phyloP scores from a whole-genome alignment of 2,888 invertebrate species.

The Cosmia pyralina region DNA sequence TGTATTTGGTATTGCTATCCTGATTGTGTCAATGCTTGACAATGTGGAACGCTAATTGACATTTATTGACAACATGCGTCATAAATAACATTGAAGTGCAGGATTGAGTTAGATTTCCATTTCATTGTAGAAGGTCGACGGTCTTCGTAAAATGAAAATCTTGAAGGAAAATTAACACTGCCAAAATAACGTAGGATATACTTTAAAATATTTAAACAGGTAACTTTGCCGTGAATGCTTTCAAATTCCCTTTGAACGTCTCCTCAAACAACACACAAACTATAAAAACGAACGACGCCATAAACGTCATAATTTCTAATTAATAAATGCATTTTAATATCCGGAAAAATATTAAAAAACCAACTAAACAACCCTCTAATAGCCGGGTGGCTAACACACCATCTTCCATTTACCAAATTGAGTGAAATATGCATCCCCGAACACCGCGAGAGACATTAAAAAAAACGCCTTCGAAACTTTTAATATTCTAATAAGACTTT shows the following conservation, averaged over 20 bases:
- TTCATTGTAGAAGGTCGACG: background rate
- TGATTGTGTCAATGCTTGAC: background rate
- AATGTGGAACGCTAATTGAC: too few species aligned
- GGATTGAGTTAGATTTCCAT: background rate
- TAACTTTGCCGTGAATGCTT: too few species aligned
- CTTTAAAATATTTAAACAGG: background rate
- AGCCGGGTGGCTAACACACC: constrained; percentile 74
- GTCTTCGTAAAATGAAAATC: too few species aligned
- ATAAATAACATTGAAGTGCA: background rate
- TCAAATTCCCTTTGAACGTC: background rate
- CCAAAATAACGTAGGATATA: too few species aligned
- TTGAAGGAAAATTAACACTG: too few species aligned
- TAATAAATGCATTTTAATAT: constrained; percentile 79
- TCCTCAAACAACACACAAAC: constrained; percentile 8
- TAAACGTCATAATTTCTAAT: constrained; percentile 76
- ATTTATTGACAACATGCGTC: too few species aligned
- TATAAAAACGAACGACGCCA: constrained; percentile 56
- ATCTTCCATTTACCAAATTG: constrained; percentile 88
- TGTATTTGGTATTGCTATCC: background rate
- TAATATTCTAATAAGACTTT: constrained; percentile 90
- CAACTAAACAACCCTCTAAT: constrained; percentile 78
- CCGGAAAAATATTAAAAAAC: constrained; percentile 72
- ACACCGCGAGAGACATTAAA: constrained; percentile 88
- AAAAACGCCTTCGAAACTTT: constrained; percentile 87
- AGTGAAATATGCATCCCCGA: constrained; percentile 88